Base-by-base conservation (phyloP, 1,140 invertebrate species). In the Achroia grisella region DNA sequence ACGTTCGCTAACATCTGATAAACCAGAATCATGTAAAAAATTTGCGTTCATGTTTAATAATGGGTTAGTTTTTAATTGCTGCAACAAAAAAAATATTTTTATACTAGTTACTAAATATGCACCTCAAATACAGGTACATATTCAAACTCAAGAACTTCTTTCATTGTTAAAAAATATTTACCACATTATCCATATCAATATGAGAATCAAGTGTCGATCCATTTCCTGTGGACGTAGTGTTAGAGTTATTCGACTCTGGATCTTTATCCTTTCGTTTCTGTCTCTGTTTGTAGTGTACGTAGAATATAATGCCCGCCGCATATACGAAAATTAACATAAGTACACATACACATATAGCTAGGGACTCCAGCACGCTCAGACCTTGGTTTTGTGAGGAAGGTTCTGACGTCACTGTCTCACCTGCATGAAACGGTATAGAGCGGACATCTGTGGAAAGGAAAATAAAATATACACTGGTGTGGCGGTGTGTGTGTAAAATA, bases 31-130 rank as follows among this genome's bases (percentile, higher is more conserved):
- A 52, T 67, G 59, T n/a, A 76, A 53, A 40, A 70, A 84, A 45
- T 81, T 75, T 31, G 47, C 60, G 33, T 63, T 55, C 50, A 82
- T 46, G 37, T 67, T 75, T 8, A 94, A 62, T 33, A 94, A 56
- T 1, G 93, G 92, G 65, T 85, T 83, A 5, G 71, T 76, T 62
- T 85, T 85, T 39, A 85, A 36, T 63, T 68, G 69, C 81, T 85
- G 52, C n/a, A 70, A 79, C 41, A 43, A 23, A 23, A 9, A 42
- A 53, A 12, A 37, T 44, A 39, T 33, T 17, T 8, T 12, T 54
- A 23, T 11, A 17, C 41, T 30, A 34, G 10, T 10, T 34, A 48
- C 10, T 6, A 33, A 33, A 33, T 1, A 33, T 9, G 8, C 5
- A 33, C 28, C 10, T 29, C 10, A 10, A 29, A 29, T 4, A 29